Percentiles rank a stretch among this genome's conserved stretches.
phyloP scores from a whole-genome alignment of 2,113 vertebrate genomes.

The Phylloscopus trochilus region DNA sequence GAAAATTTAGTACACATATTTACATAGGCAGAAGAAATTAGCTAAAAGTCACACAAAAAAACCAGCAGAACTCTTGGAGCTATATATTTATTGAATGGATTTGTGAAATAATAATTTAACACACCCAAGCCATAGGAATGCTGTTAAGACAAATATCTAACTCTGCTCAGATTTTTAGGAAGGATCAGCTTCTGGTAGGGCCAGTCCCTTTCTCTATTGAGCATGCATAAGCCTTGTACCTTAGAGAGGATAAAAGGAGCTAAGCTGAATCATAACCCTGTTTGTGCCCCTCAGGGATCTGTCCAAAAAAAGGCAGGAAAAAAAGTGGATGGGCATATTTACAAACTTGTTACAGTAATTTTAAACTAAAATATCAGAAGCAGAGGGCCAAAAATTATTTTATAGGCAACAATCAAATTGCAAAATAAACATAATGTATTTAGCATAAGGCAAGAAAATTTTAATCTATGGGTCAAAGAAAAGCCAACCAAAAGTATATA shows the following conservation, averaged over 20 bases:
- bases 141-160: not conserved
- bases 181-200: not conserved
- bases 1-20: not conserved
- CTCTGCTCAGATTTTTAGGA: not conserved
- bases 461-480: not conserved
- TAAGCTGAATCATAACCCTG: not conserved
- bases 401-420: not conserved
- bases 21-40: not conserved
- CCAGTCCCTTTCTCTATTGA: not conserved
- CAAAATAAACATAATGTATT: not conserved
- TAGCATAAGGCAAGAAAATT: not conserved
- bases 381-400: not conserved
- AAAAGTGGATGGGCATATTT: not conserved
- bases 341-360: not conserved
- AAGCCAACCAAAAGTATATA: not conserved
- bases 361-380: not conserved
- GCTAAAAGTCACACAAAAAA: not conserved
- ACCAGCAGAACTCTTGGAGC: not conserved
- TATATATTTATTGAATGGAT: not conserved
- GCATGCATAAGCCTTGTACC: not conserved
- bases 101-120: not conserved
- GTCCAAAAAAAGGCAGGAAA: not conserved
- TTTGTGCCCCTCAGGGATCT: not conserved
- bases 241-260: not conserved
- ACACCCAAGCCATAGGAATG: accelerated